Percentiles rank a stretch among this genome's conserved stretches.
phyloP scores from a whole-genome alignment of 2,113 vertebrate species.

The Sylvia atricapilla region DNA sequence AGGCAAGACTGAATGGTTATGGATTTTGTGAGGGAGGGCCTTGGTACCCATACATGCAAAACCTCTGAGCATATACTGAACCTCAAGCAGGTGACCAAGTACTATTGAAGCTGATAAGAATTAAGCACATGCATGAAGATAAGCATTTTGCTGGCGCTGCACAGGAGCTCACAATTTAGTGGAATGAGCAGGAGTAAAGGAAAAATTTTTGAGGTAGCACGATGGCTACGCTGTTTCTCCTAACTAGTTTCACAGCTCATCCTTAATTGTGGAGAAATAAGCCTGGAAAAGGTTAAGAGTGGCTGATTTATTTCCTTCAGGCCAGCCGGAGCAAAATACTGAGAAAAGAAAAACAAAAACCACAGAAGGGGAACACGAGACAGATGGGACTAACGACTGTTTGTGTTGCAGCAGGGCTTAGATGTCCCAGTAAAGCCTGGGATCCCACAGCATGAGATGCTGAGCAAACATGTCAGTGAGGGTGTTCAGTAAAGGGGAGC shows the following conservation, averaged over 20 bases:
- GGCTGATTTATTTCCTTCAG: not conserved
- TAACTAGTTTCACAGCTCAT: not conserved
- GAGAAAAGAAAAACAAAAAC: not conserved
- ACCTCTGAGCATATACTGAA: not conserved
- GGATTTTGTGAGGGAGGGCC: not conserved
- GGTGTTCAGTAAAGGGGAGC: not conserved
- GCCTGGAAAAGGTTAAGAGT: not conserved
- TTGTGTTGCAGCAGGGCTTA: not conserved
- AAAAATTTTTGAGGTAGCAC: not conserved
- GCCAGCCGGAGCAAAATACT: not conserved
- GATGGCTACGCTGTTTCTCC: not conserved
- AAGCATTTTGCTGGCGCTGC: not conserved
- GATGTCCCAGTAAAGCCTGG: not conserved
- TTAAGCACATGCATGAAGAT: not conserved
- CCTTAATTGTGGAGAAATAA: not conserved
- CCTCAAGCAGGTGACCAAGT: not conserved
- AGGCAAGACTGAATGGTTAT: not conserved
- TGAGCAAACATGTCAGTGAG: constrained; percentile 11
- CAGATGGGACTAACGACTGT: not conserved
- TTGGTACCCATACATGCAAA: not conserved
- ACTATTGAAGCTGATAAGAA: not conserved
- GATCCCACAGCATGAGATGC: not conserved
- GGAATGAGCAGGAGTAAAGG: not conserved
- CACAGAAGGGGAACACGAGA: not conserved
- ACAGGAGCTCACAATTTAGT: not conserved